phyloP scores from a whole-genome alignment of 1,140 invertebrate genomes.

The Globodera ellingtonae region DNA sequence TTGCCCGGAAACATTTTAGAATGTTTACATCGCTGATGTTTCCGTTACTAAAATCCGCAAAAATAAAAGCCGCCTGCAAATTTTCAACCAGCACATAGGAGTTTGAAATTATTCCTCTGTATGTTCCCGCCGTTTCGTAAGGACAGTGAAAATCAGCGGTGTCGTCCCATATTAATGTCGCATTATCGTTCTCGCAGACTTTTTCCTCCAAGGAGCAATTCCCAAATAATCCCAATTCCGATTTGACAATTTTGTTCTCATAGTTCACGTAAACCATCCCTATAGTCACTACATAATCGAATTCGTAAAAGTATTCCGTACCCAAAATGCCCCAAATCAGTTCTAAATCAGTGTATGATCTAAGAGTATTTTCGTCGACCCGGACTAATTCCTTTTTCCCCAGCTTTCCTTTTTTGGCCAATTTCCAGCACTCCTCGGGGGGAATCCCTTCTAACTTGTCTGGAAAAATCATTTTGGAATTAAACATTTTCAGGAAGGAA shows the following conservation, averaged over 20 bases:
- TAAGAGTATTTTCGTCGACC: too few species aligned
- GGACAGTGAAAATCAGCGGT: not conserved
- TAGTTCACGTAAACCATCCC: slow-evolving; percentile 1
- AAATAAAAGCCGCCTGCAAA: slow-evolving; percentile 13
- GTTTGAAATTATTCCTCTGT: not conserved
- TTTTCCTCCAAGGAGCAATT: not conserved
- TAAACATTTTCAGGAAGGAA: not conserved
- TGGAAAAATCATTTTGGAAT: not conserved
- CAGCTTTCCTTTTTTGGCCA: not conserved
- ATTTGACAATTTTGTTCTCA: too few species aligned
- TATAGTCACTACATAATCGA: not conserved
- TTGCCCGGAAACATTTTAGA: not conserved
- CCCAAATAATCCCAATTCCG: too few species aligned
- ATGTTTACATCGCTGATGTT: not conserved
- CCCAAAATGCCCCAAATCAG: not conserved
- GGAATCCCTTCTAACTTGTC: not conserved
- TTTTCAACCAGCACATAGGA: not conserved
- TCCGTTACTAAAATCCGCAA: not conserved
- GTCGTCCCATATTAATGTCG: not conserved
- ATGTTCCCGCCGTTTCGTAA: not conserved
- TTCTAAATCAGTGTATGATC: not conserved
- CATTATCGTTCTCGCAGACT: not conserved
- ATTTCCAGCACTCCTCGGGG: slow-evolving; percentile 5
- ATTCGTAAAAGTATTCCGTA: not conserved
- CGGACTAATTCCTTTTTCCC: not conserved